Conservation (phyloP, 2,888 invertebrate species). For the Chaetogeoica ovagalla region DNA sequence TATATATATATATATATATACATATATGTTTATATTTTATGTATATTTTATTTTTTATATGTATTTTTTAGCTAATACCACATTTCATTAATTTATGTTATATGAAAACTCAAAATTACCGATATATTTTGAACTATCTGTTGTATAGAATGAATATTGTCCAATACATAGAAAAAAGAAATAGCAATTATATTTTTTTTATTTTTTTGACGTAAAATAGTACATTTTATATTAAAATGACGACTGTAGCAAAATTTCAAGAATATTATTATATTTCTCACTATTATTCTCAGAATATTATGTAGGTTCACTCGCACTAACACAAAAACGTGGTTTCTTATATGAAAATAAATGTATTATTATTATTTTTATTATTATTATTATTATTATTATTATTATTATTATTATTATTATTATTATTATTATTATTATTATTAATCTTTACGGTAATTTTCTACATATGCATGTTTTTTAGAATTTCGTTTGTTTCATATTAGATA, state of each 20-base stretch:
- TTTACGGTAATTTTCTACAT: too few relatives aligned
- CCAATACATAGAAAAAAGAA: not conserved
- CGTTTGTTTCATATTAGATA: too few relatives aligned
- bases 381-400: too few relatives aligned
- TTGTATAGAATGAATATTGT: not conserved
- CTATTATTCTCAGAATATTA: conserved; percentile 20
- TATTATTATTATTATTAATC: too few relatives aligned
- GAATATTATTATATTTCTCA: conserved; percentile 21
- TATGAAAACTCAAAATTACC: not conserved
- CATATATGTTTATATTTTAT: too few relatives aligned
- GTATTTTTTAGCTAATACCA: too few relatives aligned
- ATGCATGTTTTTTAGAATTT: too few relatives aligned
- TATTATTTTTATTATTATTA: too few relatives aligned
- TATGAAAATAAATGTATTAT: conserved; percentile 21
- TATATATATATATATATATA: too few relatives aligned
- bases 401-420: not conserved
- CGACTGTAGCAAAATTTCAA: not conserved
- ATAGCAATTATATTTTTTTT: not conserved
- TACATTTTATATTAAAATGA: conserved; percentile 15
- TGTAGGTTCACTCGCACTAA: not conserved
- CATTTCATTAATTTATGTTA: too few relatives aligned
- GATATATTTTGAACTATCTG: not conserved
- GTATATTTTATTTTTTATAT: too few relatives aligned
- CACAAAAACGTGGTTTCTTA: conserved; percentile 11
- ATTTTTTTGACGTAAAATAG: not conserved